Evolutionary conservation across 2,113 vertebrate species (phyloP).

Genomic region (Burhinus oedicnemus): DNA sequence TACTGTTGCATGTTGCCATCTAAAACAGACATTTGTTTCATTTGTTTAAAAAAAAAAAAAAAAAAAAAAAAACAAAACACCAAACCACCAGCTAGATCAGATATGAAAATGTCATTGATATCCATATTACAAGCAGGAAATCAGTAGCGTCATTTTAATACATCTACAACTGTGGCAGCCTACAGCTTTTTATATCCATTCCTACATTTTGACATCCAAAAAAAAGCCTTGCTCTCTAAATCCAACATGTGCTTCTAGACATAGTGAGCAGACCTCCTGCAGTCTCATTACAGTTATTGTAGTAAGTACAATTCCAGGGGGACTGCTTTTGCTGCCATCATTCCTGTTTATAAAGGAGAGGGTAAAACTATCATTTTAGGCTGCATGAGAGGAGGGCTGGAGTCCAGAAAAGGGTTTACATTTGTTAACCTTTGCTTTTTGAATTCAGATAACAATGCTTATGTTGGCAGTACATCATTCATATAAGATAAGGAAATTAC

Average conservation of each 20-base stretch:
- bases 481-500: neutral
- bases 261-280: neutral
- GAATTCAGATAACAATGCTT: neutral
- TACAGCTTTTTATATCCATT: neutral
- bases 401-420: neutral
- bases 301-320: neutral
- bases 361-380: neutral
- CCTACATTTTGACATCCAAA: neutral
- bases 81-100: neutral
- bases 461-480: neutral
- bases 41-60: neutral
- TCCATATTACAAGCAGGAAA: fast-evolving
- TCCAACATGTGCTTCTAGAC: neutral
- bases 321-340: neutral
- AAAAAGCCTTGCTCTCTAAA: neutral
- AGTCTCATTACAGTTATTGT: neutral
- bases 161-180: neutral
- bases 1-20: slow-evolving; percentile 91
- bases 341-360: neutral
- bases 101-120: neutral
- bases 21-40: neutral
- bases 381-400: too few species aligned
- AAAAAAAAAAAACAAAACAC: neutral
- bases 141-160: neutral
- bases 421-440: neutral